Base-by-base conservation (phyloP, 2,113 vertebrate species). In the Nematolebias whitei region DNA sequence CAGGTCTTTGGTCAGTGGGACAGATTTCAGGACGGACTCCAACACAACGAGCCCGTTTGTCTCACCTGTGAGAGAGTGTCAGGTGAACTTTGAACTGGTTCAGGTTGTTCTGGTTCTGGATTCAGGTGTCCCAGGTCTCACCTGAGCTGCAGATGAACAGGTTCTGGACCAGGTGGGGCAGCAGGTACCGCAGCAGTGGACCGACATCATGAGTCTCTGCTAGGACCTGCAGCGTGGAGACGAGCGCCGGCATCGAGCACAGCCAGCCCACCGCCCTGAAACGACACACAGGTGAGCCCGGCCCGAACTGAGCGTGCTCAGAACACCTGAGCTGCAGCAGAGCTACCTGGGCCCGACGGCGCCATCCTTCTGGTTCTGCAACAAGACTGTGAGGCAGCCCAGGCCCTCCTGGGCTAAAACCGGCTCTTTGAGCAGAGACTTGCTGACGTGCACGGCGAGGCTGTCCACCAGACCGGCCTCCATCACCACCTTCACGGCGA, bases 351-450 rank as follows among this genome's bases (percentile, higher is more conserved):
- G 89, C 29, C 93, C 95, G 12, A 92, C 87, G 1, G 73, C 78
- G 4, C 89, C 92, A 35, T 89, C 89, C 69, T 94, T 95, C 88
- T 99, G 98, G 87, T 92, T 95, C 88, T 99, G 98, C 32, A 99
- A 88, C 70, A 99, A 93, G 13, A 99, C 80, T 2, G 95, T 92
- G 51, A 98, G 87, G 80, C 95, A 96, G 0, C 94, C 91, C 50
- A 99, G 57, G 0, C 95, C 96, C 16, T 99, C 95, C 43, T 81
- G 88, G 61, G 89, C 47, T 77, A 97, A 78, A 13, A 88, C 79
- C 0, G 94, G 94, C 7, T 82, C 85, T 76, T 86, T 93, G 23
- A 75, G 62, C 60, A 99, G 77, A 1, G 94, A 94, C 87, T 82
- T 94, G 92, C 92, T 91, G 83, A 99, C 74, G 53, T 94, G 95